Evolutionary conservation across 2,888 invertebrate genomes (phyloP).

Genomic region (Campoplex nolae): DNA sequence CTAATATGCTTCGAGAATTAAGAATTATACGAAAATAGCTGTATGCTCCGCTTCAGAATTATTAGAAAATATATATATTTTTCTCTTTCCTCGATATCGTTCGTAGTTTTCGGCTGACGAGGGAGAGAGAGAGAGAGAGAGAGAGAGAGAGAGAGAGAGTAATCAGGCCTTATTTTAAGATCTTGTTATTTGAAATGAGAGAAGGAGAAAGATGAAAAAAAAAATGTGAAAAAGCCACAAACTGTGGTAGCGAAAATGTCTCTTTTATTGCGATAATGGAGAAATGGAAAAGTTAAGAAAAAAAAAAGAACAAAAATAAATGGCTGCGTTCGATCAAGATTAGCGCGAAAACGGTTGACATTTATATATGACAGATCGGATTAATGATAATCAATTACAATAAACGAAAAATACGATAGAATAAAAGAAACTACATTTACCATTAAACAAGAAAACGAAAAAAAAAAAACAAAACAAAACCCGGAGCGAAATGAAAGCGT

Average conservation of each 20-base stretch:
- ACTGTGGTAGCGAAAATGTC: conserved; percentile 7
- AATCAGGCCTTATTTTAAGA: conserved; percentile 45
- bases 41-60: conserved; percentile 60
- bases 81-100: conserved; percentile 46
- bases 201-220: conserved; percentile 34
- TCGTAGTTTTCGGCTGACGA: conserved; percentile 51
- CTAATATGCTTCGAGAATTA: conserved; percentile 65
- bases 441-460: neutral
- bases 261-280: neutral
- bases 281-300: conserved; percentile 8
- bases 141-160: neutral
- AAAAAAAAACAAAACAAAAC: neutral
- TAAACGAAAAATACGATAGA: conserved; percentile 5
- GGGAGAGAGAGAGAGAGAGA: neutral
- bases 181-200: conserved; percentile 51
- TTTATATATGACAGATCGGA: conserved; percentile 40
- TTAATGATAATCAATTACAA: conserved; percentile 36
- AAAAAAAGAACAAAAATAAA: neutral
- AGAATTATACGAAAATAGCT: conserved; percentile 53
- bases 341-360: conserved; percentile 18
- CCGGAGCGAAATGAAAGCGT: conserved; percentile 54
- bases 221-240: conserved; percentile 17
- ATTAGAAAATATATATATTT: conserved; percentile 45
- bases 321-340: conserved; percentile 29
- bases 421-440: conserved; percentile 10